Percentiles rank a stretch among this genome's conserved stretches.
Conservation (phyloP, 2,797 vertebrate species). For the Miichthys miiuy region DNA sequence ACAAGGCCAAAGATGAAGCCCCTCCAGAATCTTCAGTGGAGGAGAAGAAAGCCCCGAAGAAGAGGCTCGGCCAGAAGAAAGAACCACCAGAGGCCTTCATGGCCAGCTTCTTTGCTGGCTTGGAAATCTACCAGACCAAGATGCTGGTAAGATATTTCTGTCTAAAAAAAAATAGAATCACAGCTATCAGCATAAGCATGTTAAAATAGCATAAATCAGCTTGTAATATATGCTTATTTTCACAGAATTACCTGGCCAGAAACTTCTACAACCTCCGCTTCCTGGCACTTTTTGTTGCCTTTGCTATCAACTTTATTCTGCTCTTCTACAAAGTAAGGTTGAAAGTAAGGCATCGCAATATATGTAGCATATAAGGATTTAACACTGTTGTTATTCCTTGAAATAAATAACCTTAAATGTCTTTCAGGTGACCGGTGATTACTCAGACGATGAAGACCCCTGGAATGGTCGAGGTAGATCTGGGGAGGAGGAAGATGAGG, state of each 20-base stretch:
- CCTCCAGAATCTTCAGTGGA: slow-evolving; percentile 79
- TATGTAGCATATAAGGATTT: too few relatives aligned
- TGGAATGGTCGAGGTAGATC: slow-evolving; percentile 90
- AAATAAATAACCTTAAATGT: neutral
- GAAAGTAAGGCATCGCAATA: neutral
- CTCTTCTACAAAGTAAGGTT: slow-evolving; percentile 97
- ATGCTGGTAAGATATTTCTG: slow-evolving; percentile 88
- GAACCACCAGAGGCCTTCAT: slow-evolving; percentile 93
- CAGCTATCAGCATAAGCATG: neutral
- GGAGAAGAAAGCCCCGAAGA: slow-evolving; percentile 87
- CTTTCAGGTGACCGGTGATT: slow-evolving; percentile 94
- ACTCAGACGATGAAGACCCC: slow-evolving; percentile 89
- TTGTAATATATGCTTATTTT: slow-evolving; percentile 39
- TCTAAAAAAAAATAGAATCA: neutral
- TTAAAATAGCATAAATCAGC: neutral
- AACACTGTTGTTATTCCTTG: neutral
- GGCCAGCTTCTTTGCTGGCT: slow-evolving; percentile 94
- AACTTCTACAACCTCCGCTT: slow-evolving; percentile 99
- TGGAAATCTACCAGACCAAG: slow-evolving; percentile 97
- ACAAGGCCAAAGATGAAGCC: slow-evolving; percentile 87
- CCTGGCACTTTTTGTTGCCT: slow-evolving; percentile 97
- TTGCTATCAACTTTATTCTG: slow-evolving; percentile 99
- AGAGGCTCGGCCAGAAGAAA: slow-evolving; percentile 87
- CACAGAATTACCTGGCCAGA: slow-evolving; percentile 96
- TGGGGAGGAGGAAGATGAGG: slow-evolving; percentile 91